Percentiles rank a stretch among this genome's conserved stretches.
These are phyloP conservation scores for Lophius americanus DNA, from an alignment of 2,797 vertebrate genomes.

Conservation along the genomic window DNA sequence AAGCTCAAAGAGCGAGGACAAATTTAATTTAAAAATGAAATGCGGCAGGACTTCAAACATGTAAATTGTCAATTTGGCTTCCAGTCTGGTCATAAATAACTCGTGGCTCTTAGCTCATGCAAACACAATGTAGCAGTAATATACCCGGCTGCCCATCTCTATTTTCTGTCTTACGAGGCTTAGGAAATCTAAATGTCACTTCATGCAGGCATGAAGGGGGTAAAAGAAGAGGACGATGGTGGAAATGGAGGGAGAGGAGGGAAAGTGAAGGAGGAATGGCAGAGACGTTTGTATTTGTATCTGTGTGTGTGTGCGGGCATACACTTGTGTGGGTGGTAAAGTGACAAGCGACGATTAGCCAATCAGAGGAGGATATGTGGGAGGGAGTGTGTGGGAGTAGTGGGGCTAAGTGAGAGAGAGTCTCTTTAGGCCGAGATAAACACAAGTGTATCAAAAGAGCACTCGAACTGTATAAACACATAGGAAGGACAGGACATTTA, in stretches of 20 bases:
- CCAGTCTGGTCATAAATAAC: slow-evolving; percentile 28
- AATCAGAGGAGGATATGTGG: slow-evolving; percentile 80
- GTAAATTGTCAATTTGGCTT: slow-evolving; percentile 29
- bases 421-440: slow-evolving; percentile 63
- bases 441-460: slow-evolving; percentile 68
- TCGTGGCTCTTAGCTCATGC: slow-evolving; percentile 22
- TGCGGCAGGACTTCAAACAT: slow-evolving; percentile 22
- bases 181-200: slow-evolving; percentile 46
- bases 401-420: slow-evolving; percentile 52
- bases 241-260: slow-evolving; percentile 32
- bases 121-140: slow-evolving; percentile 48
- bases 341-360: slow-evolving; percentile 84
- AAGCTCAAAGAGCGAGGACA: not conserved
- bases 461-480: slow-evolving; percentile 51
- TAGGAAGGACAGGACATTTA: slow-evolving; percentile 27
- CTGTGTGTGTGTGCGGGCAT: slow-evolving; percentile 44
- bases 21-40: slow-evolving; percentile 12
- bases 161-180: slow-evolving; percentile 39
- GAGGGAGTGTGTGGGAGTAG: slow-evolving; percentile 74
- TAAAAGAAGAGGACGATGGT: slow-evolving; percentile 41
- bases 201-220: slow-evolving; percentile 13
- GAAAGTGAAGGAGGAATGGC: slow-evolving; percentile 13
- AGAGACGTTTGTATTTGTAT: slow-evolving; percentile 50
- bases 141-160: not conserved
- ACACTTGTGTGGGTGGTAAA: slow-evolving; percentile 62